Evolutionary conservation across 1,140 invertebrate species (phyloP), one percentile per base, ranked within the genome.

Genomic region (Aphis gossypii): DNA sequence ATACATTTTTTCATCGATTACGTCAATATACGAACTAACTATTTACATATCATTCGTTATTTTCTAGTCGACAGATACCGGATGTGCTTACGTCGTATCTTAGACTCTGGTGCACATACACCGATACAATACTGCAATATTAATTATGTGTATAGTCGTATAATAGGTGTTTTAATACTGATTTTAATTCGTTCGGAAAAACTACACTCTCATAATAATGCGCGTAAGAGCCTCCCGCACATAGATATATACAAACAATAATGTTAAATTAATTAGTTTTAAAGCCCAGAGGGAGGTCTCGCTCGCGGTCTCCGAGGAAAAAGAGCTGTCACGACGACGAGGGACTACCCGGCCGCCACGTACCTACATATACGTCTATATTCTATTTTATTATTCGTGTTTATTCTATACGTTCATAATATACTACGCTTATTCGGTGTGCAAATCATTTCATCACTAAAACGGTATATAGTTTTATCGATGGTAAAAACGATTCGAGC

Each of bases 241-340:
- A 41, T n/a, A n/a, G 60, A 44, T 30, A 23, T 30, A 23, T 23
- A 44, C 83, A 44, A 44, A 84, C 83, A 84, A n/a, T n/a, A 25
- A 41, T 84, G 41, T 84, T 84, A 44, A 84, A 44, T 84, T 84
- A 84, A 84, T 84, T 84, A 84, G 41, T 84, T 84, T 44, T 84
- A 30, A 84, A 14, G 23, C 11, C 83, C 83, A 84, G 38, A 84
- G 82, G 41, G 83, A 84, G 83, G 83, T 84, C 0, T 11, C 60
- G 7, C 83, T 1, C 82, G 82, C 41, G 83, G 38, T 84, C 35
- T 76, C 60, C 60, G n/a, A 76, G 60, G 60, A 76, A 1, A 76
- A 76, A 76, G 60, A 76, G 14, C 60, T 18, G 30, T 9, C 21
- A 23, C 54, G 14, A 18, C 76, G 35, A 38, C 35, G 76, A 83